Evolutionary conservation across 2,113 vertebrate species (phyloP).

Genomic region (Pteronura brasiliensis): DNA sequence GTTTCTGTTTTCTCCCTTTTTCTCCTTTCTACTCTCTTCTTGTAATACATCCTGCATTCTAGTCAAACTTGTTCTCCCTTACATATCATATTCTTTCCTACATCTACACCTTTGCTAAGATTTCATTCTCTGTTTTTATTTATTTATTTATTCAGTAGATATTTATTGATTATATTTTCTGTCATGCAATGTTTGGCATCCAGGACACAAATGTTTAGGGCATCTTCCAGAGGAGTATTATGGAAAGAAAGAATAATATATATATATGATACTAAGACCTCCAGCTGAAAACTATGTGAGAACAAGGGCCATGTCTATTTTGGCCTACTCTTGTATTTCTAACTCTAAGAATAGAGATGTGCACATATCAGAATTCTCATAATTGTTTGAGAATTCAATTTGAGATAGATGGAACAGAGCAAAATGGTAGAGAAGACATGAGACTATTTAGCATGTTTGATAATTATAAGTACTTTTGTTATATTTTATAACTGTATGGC

Average conservation of each 20-base stretch:
- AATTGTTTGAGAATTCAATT: constrained; percentile 32
- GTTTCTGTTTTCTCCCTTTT: neutral
- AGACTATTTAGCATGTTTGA: neutral
- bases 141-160: neutral
- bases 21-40: neutral
- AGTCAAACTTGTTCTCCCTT: neutral
- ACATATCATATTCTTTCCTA: neutral
- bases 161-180: neutral
- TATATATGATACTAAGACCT: neutral
- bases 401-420: neutral
- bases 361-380: neutral
- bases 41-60: neutral
- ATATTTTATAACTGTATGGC: neutral
- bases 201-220: neutral
- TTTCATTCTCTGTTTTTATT: neutral
- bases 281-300: neutral
- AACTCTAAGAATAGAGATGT: neutral
- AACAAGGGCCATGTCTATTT: neutral
- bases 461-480: neutral
- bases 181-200: neutral
- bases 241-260: neutral
- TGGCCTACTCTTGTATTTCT: neutral
- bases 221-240: neutral
- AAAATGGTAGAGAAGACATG: neutral
- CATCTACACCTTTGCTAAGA: neutral